These are phyloP conservation scores for Nephrotoma appendiculata DNA, from an alignment of 2,888 invertebrate species.

Conservation along the genomic window DNA sequence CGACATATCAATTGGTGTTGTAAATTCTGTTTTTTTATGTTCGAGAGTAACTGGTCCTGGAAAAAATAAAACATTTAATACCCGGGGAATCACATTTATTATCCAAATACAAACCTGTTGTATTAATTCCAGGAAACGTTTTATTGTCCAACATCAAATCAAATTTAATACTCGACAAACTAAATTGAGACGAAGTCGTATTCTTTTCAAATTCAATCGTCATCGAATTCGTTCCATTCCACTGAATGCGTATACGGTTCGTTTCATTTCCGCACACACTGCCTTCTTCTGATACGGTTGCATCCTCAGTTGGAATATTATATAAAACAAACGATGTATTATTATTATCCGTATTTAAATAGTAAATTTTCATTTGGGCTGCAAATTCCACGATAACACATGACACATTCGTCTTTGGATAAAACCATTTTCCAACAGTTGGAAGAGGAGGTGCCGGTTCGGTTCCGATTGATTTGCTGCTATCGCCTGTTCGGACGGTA, in stretches of 20 bases:
- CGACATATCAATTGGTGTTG: conserved; percentile 47
- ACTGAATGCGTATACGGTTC: conserved; percentile 27
- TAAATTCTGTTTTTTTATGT: conserved; percentile 12
- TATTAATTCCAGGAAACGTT: not conserved
- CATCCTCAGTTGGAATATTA: conserved; percentile 33
- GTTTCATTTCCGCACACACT: conserved; percentile 27
- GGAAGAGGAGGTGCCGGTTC: conserved; percentile 16
- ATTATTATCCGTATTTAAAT: conserved; percentile 23
- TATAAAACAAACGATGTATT: conserved; percentile 17
- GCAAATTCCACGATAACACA: conserved; percentile 55
- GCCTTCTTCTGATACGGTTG: conserved; percentile 24
- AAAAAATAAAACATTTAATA: not conserved
- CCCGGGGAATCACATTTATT: not conserved
- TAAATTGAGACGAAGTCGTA: conserved; percentile 35
- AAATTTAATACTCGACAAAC: conserved; percentile 36
- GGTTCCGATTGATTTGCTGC: not conserved
- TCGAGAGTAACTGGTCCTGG: not conserved
- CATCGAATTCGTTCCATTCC: conserved; percentile 22
- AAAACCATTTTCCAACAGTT: conserved; percentile 35
- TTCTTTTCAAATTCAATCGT: conserved; percentile 29
- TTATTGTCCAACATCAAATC: not conserved
- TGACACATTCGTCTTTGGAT: conserved; percentile 26
- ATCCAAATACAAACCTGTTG: not conserved
- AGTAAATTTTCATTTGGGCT: conserved; percentile 44
- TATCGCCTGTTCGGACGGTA: not conserved